Evolutionary conservation across 2,797 vertebrate species (phyloP).

Genomic region (Lepus oiostolus): DNA sequence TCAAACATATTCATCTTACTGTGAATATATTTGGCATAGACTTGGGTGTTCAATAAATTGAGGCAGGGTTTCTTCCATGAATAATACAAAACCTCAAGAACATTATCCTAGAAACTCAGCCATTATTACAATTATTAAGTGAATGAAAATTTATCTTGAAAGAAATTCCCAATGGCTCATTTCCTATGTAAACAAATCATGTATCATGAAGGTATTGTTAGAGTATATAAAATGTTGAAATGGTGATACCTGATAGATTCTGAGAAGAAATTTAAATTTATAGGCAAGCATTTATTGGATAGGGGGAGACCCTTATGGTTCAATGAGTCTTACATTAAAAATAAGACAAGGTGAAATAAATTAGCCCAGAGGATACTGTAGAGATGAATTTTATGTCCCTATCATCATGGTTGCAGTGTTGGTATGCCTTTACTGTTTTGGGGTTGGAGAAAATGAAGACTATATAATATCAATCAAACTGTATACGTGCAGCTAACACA

Average conservation of each 20-base stretch:
- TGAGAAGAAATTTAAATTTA: conserved; percentile 64
- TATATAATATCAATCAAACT: neutral
- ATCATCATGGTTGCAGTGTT: neutral
- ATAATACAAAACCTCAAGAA: conserved; percentile 74
- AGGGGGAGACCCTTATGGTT: conserved; percentile 61
- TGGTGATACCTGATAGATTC: conserved; percentile 60
- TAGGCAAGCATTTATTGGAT: conserved; percentile 63
- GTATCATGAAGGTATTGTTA: conserved; percentile 75
- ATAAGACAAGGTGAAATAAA: conserved; percentile 34
- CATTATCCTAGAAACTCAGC: conserved; percentile 57
- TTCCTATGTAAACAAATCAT: conserved; percentile 78
- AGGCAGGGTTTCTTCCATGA: conserved; percentile 54
- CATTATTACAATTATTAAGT: conserved; percentile 69
- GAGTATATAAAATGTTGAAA: conserved; percentile 73
- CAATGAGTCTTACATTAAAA: conserved; percentile 72
- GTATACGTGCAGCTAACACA: neutral
- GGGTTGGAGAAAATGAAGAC: conserved; percentile 35
- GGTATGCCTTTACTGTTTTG: neutral
- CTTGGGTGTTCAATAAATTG: conserved; percentile 36
- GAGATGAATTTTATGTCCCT: neutral
- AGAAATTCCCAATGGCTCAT: conserved; percentile 61
- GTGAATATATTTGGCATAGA: conserved; percentile 51
- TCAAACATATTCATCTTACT: neutral
- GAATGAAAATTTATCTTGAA: conserved; percentile 62
- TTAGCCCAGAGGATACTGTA: neutral